phyloP scores from a whole-genome alignment of 2,888 invertebrate genomes.

The Trachelus tabidus region DNA sequence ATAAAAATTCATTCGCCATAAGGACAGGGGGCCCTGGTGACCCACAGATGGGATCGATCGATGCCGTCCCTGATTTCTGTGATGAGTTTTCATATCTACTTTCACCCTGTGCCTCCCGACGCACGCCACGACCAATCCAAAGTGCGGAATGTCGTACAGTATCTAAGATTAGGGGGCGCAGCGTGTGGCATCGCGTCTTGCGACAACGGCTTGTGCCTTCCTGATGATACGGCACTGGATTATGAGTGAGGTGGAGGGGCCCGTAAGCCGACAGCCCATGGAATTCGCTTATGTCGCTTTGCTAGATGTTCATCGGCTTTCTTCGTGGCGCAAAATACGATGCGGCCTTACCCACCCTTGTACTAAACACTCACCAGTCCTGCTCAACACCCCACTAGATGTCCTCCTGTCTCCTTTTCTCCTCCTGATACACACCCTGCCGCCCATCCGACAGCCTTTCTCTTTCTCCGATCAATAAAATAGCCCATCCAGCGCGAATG shows the following conservation, averaged over 20 bases:
- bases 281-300: background rate
- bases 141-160: slow-evolving; percentile 40
- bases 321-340: slow-evolving; percentile 43
- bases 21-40: background rate
- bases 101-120: slow-evolving; percentile 38
- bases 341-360: slow-evolving; percentile 31
- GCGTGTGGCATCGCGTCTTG: slow-evolving; percentile 27
- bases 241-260: background rate
- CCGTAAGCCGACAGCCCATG: background rate
- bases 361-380: slow-evolving; percentile 1
- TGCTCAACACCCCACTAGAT: slow-evolving; percentile 11
- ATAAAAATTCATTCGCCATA: background rate
- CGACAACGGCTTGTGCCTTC: slow-evolving; percentile 29
- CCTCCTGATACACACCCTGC: slow-evolving; percentile 35
- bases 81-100: slow-evolving; percentile 37
- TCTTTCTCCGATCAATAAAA: slow-evolving; percentile 63
- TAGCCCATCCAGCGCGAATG: slow-evolving; percentile 56
- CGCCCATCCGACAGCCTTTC: slow-evolving; percentile 39
- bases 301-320: slow-evolving; percentile 33
- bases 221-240: background rate
- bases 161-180: slow-evolving; percentile 46
- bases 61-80: slow-evolving; percentile 38
- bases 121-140: slow-evolving; percentile 37
- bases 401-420: slow-evolving; percentile 19
- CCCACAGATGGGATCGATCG: slow-evolving; percentile 9